These are phyloP conservation scores for Ophioderma brevispina DNA, from an alignment of 35 echinoderm and acorn worm species.

Conservation along the genomic window DNA sequence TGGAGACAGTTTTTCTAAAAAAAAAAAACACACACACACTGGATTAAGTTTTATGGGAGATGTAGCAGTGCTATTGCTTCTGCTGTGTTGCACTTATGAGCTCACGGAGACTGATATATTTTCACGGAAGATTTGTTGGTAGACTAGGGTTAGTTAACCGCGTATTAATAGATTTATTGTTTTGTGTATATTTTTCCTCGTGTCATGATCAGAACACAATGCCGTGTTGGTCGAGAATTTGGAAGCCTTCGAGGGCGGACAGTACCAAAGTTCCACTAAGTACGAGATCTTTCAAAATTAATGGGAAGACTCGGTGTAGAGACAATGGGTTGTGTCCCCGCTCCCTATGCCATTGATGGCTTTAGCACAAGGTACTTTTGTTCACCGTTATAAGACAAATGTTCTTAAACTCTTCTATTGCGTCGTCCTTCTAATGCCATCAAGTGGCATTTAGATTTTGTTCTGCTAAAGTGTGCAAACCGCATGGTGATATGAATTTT, in stretches of 20 bases:
- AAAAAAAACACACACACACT: too few relatives aligned
- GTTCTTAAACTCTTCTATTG: constrained; percentile 1
- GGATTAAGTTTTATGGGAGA: too few relatives aligned
- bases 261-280: background rate
- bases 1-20: too few relatives aligned
- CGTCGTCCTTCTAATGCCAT: background rate
- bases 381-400: background rate
- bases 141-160: too few relatives aligned
- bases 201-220: too few relatives aligned
- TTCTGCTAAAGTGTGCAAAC: background rate
- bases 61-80: too few relatives aligned
- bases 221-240: background rate
- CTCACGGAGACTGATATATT: too few relatives aligned
- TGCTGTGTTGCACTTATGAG: too few relatives aligned
- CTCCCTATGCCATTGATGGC: background rate
- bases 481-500: constrained; percentile 10
- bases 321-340: background rate
- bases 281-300: background rate
- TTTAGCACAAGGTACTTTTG: background rate
- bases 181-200: too few relatives aligned
- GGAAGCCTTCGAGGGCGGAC: background rate
- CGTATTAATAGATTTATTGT: too few relatives aligned
- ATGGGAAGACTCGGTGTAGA: background rate
- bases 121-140: too few relatives aligned
- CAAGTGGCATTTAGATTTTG: constrained; percentile 22